These are phyloP conservation scores for Hiodon tergisus DNA, from an alignment of 2,113 vertebrate genomes.

Conservation along the genomic window DNA sequence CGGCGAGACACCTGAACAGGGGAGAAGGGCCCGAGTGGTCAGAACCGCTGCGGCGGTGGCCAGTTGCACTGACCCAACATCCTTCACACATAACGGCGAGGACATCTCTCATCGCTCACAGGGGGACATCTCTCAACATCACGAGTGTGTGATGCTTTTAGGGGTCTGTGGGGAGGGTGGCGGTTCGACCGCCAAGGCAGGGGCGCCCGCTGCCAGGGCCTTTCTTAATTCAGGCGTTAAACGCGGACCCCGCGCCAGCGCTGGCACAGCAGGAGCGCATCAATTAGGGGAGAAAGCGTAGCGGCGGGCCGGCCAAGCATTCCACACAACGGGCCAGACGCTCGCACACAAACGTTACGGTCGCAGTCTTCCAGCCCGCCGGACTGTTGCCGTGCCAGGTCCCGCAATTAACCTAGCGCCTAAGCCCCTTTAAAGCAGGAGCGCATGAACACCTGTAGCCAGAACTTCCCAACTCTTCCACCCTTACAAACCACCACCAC, in stretches of 20 bases:
- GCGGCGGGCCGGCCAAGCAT: constrained; percentile 14
- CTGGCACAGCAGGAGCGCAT: constrained; percentile 24
- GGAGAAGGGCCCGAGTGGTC: too few species aligned
- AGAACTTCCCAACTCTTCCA: not conserved
- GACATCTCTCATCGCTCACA: not conserved
- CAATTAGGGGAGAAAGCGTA: constrained; percentile 8
- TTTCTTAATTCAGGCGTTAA: not conserved
- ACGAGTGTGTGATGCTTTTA: not conserved
- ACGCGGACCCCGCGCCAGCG: not conserved
- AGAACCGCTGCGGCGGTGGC: not conserved
- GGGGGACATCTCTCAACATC: constrained; percentile 5
- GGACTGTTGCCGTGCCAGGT: not conserved
- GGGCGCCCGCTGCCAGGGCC: not conserved
- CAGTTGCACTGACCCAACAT: not conserved
- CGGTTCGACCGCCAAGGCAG: not conserved
- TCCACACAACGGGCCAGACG: constrained; percentile 14
- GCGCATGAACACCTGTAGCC: not conserved
- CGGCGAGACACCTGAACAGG: constrained; percentile 65
- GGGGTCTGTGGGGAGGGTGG: not conserved
- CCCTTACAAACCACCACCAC: not conserved
- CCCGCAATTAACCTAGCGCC: constrained; percentile 1
- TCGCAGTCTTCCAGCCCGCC: not conserved
- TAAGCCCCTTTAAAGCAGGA: not conserved
- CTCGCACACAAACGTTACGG: constrained; percentile 16
- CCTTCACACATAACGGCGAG: not conserved